A percentile compares a stretch with the other conserved stretches of the same genome.
These are phyloP conservation scores for Macquaria ambigua DNA, from an alignment of 2,113 vertebrate genomes.

Conservation along the genomic window DNA sequence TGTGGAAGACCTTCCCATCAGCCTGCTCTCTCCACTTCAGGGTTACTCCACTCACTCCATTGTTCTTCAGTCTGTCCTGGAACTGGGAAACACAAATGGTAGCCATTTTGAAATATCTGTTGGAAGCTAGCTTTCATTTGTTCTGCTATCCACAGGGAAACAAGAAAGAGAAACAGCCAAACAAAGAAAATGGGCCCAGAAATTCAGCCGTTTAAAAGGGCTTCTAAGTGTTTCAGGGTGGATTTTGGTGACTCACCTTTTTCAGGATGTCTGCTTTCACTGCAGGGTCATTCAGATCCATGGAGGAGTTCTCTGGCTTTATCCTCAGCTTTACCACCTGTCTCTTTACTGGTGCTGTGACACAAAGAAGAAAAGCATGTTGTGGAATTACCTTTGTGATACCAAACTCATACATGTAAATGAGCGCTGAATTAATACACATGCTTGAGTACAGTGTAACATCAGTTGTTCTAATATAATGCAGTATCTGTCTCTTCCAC, in stretches of 20 bases:
- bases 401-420: neutral
- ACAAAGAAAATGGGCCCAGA: no score
- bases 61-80: conserved; percentile 10
- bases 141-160: neutral
- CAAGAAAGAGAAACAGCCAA: no score
- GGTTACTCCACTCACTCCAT: neutral
- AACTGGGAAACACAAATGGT: conserved; percentile 19
- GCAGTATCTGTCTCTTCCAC: neutral
- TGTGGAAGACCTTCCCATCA: conserved; percentile 46
- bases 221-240: neutral
- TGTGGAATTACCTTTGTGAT: neutral
- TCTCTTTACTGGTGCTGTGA: neutral
- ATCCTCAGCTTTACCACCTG: conserved; percentile 26
- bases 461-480: neutral
- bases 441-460: neutral
- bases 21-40: conserved; percentile 36
- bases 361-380: neutral
- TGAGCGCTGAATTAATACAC: no score
- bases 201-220: no score
- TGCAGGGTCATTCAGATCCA: conserved; percentile 28
- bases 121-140: neutral
- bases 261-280: conserved; percentile 36
- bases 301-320: neutral
- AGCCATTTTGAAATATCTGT: neutral
- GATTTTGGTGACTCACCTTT: conserved; percentile 13